phyloP scores from a whole-genome alignment of 2,888 invertebrate species.

The Metopia argyrocephala region DNA sequence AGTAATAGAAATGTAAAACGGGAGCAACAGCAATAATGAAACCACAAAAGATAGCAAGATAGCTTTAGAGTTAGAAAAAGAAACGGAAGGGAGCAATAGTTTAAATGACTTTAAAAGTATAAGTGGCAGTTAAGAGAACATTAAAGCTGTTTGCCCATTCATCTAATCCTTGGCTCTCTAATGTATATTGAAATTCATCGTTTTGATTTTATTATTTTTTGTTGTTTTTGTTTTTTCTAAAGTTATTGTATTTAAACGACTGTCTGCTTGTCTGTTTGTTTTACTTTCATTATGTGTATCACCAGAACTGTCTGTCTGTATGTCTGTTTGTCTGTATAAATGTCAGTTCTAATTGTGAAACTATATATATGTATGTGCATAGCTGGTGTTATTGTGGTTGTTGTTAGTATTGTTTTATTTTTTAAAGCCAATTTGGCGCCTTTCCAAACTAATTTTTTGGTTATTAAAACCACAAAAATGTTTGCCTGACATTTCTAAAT shows the following conservation, averaged over 20 bases:
- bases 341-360: conserved; percentile 44
- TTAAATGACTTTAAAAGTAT: conserved; percentile 45
- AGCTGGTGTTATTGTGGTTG: neutral
- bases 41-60: conserved; percentile 45
- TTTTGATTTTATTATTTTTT: too few relatives aligned
- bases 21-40: conserved; percentile 53
- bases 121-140: conserved; percentile 31
- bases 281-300: conserved; percentile 14
- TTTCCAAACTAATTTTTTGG: conserved; percentile 62
- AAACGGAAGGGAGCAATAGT: conserved; percentile 6
- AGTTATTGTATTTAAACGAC: neutral
- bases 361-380: conserved; percentile 4
- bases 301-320: conserved; percentile 21
- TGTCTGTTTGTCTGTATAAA: conserved; percentile 42
- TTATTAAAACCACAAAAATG: conserved; percentile 64
- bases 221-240: neutral
- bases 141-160: conserved; percentile 45
- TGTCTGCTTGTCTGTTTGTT: neutral
- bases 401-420: conserved; percentile 35
- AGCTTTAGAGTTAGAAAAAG: neutral
- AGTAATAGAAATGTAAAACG: conserved; percentile 36
- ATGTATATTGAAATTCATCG: too few relatives aligned
- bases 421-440: conserved; percentile 64
- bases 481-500: conserved; percentile 58
- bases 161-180: conserved; percentile 1